phyloP scores from a whole-genome alignment of 1,140 invertebrate genomes.

The Brachionus plicatilis region DNA sequence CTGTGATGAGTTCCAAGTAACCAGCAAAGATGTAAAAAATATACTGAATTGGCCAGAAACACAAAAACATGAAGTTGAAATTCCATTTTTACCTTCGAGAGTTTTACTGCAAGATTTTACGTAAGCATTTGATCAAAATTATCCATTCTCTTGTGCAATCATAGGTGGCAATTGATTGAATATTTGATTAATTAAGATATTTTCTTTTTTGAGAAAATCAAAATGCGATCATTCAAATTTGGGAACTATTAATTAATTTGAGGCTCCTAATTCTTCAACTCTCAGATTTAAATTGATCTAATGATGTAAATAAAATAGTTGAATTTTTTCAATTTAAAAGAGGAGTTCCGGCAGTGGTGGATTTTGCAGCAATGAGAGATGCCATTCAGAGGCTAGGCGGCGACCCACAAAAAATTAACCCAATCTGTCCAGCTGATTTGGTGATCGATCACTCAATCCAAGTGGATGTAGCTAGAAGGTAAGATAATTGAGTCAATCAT shows the following conservation, averaged over 20 bases:
- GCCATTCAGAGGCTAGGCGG: constrained; percentile 78
- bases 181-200: not conserved
- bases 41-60: constrained; percentile 82
- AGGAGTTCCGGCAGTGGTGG: constrained; percentile 94
- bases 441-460: constrained; percentile 98
- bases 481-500: constrained; percentile 48
- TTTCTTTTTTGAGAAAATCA: no score
- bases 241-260: no score
- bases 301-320: not conserved
- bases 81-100: constrained; percentile 87
- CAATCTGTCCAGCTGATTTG: constrained; percentile 89
- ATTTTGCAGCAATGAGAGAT: constrained; percentile 97
- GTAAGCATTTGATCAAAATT: constrained; percentile 47
- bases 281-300: not conserved
- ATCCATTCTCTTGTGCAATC: not conserved
- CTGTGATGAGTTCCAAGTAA: constrained; percentile 86
- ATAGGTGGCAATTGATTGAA: not conserved
- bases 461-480: constrained; percentile 85
- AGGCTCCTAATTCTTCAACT: no score
- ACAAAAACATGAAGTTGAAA: constrained; percentile 73
- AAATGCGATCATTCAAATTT: no score
- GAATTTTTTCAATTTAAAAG: constrained; percentile 61
- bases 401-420: constrained; percentile 88
- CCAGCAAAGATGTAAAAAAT: constrained; percentile 76
- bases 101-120: constrained; percentile 81